Conservation (phyloP, 1,140 invertebrate genomes). For the Drosophila fuyamai region DNA sequence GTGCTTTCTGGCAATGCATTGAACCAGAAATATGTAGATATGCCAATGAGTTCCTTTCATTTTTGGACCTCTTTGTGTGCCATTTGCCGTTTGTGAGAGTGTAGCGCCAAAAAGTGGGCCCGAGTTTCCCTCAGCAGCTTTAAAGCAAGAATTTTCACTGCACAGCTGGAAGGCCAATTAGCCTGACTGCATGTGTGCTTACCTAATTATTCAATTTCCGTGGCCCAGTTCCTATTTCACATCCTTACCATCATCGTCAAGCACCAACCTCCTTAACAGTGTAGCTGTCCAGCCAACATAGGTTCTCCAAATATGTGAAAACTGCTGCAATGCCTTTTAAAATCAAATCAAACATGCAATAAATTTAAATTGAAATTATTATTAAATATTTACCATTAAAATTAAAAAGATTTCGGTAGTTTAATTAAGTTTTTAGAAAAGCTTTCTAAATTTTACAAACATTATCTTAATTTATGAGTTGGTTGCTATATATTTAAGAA, state of each 20-base stretch:
- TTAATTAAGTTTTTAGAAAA: too few species aligned
- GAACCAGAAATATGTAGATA: slow-evolving; percentile 81
- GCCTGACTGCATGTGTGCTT: neutral
- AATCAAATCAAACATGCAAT: slow-evolving; percentile 1
- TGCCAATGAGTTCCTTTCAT: slow-evolving; percentile 59
- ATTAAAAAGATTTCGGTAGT: neutral
- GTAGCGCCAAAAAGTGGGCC: slow-evolving; percentile 31
- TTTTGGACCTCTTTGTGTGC: slow-evolving; percentile 28
- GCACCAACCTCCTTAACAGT: slow-evolving; percentile 3
- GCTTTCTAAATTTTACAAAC: too few species aligned
- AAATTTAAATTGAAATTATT: too few species aligned
- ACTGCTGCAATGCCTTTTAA: slow-evolving; percentile 8
- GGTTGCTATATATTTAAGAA: too few species aligned
- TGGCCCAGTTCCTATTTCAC: neutral
- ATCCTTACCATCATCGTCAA: neutral
- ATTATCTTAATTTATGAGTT: too few species aligned
- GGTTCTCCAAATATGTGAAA: slow-evolving; percentile 7
- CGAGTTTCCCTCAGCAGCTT: slow-evolving; percentile 9
- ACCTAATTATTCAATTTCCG: slow-evolving; percentile 11
- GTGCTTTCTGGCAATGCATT: slow-evolving; percentile 62
- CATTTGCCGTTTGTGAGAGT: slow-evolving; percentile 9
- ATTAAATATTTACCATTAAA: neutral
- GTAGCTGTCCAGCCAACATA: neutral
- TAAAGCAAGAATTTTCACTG: slow-evolving; percentile 7
- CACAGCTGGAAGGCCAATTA: neutral